phyloP scores from a whole-genome alignment of 1,140 invertebrate genomes.

The Prorops nasuta region DNA sequence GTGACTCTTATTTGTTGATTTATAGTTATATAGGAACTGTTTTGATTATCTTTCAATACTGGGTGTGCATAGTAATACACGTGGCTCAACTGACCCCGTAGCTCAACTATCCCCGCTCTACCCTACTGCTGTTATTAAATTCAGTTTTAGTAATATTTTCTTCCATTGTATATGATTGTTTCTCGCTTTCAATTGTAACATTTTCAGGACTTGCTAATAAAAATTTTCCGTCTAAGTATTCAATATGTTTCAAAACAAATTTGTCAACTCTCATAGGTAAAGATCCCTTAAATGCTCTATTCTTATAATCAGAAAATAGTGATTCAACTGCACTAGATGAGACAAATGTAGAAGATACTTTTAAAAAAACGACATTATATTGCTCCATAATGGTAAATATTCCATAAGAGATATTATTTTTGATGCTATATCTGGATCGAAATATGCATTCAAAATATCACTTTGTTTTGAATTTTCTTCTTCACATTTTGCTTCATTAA shows the following conservation, averaged over 20 bases:
- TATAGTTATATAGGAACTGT: no score
- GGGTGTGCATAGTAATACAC: no score
- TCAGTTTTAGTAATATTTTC: not conserved
- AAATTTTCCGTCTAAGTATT: constrained; percentile 14
- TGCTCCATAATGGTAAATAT: constrained; percentile 5
- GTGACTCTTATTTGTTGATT: no score
- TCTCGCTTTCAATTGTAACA: not conserved
- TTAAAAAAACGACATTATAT: constrained; percentile 4
- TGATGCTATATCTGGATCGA: constrained; percentile 4
- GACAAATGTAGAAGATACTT: not conserved
- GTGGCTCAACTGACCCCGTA: no score
- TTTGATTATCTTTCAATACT: no score
- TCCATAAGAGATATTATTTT: not conserved
- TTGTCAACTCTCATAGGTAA: constrained; percentile 15
- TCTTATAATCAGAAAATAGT: constrained; percentile 10
- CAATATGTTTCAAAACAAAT: constrained; percentile 11
- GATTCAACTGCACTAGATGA: constrained; percentile 13
- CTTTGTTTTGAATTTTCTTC: constrained; percentile 2
- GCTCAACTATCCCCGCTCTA: no score
- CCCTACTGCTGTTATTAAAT: no score
- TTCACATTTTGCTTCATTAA: constrained; percentile 8
- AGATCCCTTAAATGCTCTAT: constrained; percentile 7
- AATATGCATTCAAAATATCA: constrained; percentile 3
- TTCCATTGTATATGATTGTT: no score
- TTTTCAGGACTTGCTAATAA: not conserved